These are phyloP conservation scores for Macrotrachela quadricornifera DNA, from an alignment of 1,140 invertebrate species.

Conservation along the genomic window DNA sequence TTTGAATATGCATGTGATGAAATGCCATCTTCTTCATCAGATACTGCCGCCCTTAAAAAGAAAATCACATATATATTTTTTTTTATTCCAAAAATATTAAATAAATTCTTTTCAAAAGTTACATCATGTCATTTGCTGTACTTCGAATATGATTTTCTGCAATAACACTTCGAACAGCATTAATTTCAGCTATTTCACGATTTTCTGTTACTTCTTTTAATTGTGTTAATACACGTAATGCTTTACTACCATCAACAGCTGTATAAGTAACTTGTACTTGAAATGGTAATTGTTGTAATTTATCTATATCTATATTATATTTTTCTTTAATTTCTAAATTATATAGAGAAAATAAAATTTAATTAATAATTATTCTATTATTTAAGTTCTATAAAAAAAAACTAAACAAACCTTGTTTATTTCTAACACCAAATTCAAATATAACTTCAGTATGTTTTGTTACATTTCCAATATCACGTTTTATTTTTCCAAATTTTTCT, in stretches of 20 bases:
- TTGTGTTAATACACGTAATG: slow-evolving; percentile 17
- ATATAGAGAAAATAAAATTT: neutral
- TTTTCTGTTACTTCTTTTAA: slow-evolving; percentile 15
- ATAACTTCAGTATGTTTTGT: slow-evolving; percentile 18
- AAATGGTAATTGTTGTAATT: slow-evolving; percentile 13
- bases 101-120: too few relatives aligned
- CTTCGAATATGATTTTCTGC: too few relatives aligned
- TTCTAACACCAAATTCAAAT: slow-evolving; percentile 23
- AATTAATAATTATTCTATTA: too few relatives aligned
- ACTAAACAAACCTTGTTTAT: neutral
- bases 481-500: too few relatives aligned
- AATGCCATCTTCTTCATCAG: too few relatives aligned
- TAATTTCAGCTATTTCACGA: slow-evolving; percentile 14
- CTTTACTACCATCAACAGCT: slow-evolving; percentile 17
- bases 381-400: neutral
- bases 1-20: too few relatives aligned
- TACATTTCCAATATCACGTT: slow-evolving; percentile 16
- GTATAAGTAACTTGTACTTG: slow-evolving; percentile 20
- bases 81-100: too few relatives aligned
- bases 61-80: too few relatives aligned
- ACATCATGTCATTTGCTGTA: too few relatives aligned
- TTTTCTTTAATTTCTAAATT: neutral
- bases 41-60: too few relatives aligned
- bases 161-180: too few relatives aligned
- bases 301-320: neutral